phyloP scores from a whole-genome alignment of 2,888 invertebrate species.

The Cremastinae sp. region DNA sequence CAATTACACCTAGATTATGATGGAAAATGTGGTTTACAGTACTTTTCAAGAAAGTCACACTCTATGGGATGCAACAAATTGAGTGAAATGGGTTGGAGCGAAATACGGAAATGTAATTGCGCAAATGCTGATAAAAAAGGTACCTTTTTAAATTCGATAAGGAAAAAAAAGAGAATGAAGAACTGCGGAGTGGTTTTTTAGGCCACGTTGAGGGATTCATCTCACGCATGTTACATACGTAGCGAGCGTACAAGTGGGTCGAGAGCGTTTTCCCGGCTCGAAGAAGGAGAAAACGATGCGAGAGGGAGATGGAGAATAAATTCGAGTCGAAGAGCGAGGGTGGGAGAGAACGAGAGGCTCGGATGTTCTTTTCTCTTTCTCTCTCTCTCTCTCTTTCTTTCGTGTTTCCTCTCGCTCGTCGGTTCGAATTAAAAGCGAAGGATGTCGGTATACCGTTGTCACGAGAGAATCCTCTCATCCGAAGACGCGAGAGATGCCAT shows the following conservation, averaged over 20 bases:
- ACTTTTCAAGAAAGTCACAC: no score
- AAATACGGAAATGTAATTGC: no score
- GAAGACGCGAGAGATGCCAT: conserved; percentile 49
- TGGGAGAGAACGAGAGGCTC: conserved; percentile 38
- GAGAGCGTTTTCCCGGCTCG: conserved; percentile 36
- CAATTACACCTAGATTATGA: no score
- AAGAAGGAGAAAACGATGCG: background rate
- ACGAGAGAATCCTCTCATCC: conserved; percentile 46
- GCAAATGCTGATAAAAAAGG: no score
- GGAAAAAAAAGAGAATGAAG: background rate
- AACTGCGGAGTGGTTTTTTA: conserved; percentile 10
- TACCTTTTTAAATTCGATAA: no score
- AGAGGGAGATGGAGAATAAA: conserved; percentile 3
- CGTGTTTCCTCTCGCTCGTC: conserved; percentile 48
- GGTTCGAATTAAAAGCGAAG: conserved; percentile 69
- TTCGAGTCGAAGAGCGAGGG: conserved; percentile 13
- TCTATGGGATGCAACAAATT: no score
- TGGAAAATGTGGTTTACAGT: no score
- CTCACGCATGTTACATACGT: conserved; percentile 18
- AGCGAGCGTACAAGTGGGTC: conserved; percentile 49
- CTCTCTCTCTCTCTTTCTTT: conserved; percentile 20
- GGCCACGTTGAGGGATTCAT: conserved; percentile 30
- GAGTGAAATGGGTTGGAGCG: no score
- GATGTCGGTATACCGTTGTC: conserved; percentile 65
- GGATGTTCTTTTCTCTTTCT: background rate